phyloP scores from a whole-genome alignment of 1,140 invertebrate species.

The Oryzaephilus surinamensis region DNA sequence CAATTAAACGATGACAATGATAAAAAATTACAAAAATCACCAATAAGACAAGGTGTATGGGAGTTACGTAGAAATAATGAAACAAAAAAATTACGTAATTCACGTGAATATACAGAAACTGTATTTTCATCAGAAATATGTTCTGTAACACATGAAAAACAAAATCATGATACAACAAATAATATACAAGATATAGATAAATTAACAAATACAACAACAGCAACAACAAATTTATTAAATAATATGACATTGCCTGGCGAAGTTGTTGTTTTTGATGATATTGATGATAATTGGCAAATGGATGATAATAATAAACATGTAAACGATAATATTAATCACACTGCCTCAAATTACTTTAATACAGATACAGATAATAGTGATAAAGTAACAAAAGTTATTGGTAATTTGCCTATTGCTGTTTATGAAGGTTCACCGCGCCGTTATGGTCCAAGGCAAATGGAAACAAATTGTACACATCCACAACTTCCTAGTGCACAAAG shows the following conservation, averaged over 20 bases:
- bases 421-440: slow-evolving; percentile 84
- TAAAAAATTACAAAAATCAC: slow-evolving; percentile 47
- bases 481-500: slow-evolving; percentile 46
- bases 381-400: slow-evolving; percentile 70
- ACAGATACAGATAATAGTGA: slow-evolving; percentile 36
- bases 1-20: slow-evolving; percentile 39
- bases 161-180: slow-evolving; percentile 15
- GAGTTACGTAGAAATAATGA: slow-evolving; percentile 48
- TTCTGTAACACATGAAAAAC: slow-evolving; percentile 36
- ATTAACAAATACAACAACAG: slow-evolving; percentile 30
- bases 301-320: slow-evolving; percentile 17
- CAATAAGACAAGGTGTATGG: slow-evolving; percentile 48
- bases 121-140: slow-evolving; percentile 53
- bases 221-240: too few relatives aligned
- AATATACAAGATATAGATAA: slow-evolving; percentile 16
- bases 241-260: slow-evolving; percentile 44
- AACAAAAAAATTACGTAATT: slow-evolving; percentile 40
- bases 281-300: slow-evolving; percentile 61
- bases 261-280: slow-evolving; percentile 74
- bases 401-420: slow-evolving; percentile 77
- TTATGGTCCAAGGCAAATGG: slow-evolving; percentile 51
- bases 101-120: slow-evolving; percentile 49
- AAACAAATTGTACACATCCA: slow-evolving; percentile 32
- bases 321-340: slow-evolving; percentile 19
- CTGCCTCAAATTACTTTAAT: slow-evolving; percentile 22